Base-by-base conservation (phyloP, 2,113 vertebrate genomes). In the Aphyosemion australe region DNA sequence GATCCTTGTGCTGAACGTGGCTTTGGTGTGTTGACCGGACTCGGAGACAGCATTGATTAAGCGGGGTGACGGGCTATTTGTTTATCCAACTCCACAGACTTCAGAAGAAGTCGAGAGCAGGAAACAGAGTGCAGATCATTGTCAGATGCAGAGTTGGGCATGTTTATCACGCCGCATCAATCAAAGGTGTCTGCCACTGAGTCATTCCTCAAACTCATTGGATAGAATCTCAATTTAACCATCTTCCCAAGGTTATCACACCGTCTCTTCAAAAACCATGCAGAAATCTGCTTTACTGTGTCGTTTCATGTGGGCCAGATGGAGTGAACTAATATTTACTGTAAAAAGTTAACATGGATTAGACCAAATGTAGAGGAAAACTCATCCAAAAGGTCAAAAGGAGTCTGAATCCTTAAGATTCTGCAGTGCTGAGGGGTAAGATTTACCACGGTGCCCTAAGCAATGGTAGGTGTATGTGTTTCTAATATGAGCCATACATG, bases 121-220 rank as follows among this genome's bases (percentile, higher is more conserved):
- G 49, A 76, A 41, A n/a, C n/a, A n/a, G n/a, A n/a, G n/a, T n/a
- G 64, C 41, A 58, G 74, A 85, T 84, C 72, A 72, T 83, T 88
- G 79, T 85, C 72, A 69, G 61, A 74, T 72, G 64, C 37, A 19
- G n/a, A n/a, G n/a, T n/a, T 14, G 26, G 46, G 69, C 45, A 45
- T 58, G 18, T 77, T 65, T 68, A 64, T 76, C 71, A 78, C 1
- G 0, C n/a, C 0, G 2, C 64, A 78, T 81, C 77, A 80, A 70
- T 86, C 71, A 68, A 26, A 61, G 51, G 31, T 65, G 74, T 54
- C 69, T 56, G 39, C 15, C 63, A 12, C 49, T 37, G 61, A 74
- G 20, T 80, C 77, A 75, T 77, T 59, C 46, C 7, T 79, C 57
- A 69, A 39, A 70, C 58, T 61, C 71, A n/a, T 71, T 60, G 75